Conservation (phyloP, 2,797 vertebrate species). For the Neomorphus geoffroyi region DNA sequence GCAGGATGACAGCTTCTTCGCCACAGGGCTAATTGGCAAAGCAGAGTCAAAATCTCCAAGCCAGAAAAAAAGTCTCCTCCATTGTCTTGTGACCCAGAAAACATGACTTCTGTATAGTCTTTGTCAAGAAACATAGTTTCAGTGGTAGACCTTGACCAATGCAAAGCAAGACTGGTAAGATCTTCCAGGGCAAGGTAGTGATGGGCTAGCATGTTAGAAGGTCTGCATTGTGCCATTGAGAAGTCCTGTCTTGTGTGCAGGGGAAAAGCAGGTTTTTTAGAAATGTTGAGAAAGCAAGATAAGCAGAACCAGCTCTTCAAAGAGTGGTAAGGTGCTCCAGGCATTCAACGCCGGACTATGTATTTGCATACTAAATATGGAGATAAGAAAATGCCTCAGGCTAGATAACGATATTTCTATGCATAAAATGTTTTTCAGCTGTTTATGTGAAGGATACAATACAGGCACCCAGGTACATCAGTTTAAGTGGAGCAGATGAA, state of each 20-base stretch:
- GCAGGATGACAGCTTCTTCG: rapidly evolving
- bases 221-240: background rate
- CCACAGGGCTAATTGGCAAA: background rate
- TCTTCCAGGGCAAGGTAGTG: background rate
- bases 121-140: background rate
- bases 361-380: background rate
- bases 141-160: background rate
- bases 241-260: background rate
- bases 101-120: background rate
- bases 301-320: background rate
- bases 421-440: background rate
- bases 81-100: background rate
- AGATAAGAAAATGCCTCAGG: background rate
- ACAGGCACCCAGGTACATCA: background rate
- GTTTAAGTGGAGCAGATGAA: background rate
- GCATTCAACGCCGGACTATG: background rate
- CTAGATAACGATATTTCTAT: background rate
- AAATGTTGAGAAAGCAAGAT: background rate
- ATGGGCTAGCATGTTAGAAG: background rate
- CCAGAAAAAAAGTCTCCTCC: background rate
- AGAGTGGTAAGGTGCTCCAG: background rate
- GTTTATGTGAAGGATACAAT: background rate
- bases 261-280: background rate
- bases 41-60: background rate
- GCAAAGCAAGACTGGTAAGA: background rate